Conservation (phyloP, 2,888 invertebrate genomes). For the Periphyllus acericola region DNA sequence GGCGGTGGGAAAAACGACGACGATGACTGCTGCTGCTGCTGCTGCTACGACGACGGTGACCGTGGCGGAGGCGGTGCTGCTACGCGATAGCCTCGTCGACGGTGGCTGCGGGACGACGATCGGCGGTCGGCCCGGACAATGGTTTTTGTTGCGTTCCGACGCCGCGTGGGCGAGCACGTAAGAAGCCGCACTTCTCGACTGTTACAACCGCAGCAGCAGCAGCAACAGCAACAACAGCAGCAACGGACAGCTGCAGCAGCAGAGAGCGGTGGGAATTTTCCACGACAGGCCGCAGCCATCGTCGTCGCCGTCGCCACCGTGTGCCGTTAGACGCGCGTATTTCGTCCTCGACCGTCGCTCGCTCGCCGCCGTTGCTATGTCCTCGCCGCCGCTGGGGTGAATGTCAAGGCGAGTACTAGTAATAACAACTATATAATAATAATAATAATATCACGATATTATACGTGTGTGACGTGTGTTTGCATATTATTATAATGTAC, state of each 20-base stretch:
- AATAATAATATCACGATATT: not conserved
- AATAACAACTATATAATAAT: not conserved
- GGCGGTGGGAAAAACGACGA: constrained; percentile 21
- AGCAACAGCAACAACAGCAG: no score
- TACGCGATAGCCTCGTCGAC: not conserved
- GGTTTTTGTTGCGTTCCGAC: constrained; percentile 38
- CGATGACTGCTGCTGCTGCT: not conserved
- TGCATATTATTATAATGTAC: no score
- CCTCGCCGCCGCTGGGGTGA: not conserved
- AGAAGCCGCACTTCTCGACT: not conserved
- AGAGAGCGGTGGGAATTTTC: no score
- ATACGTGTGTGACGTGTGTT: not conserved
- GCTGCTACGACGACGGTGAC: not conserved
- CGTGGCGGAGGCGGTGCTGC: constrained; percentile 2
- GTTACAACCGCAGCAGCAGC: no score
- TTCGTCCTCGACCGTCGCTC: not conserved
- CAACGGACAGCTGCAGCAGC: no score
- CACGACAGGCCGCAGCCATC: not conserved
- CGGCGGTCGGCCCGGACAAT: constrained; percentile 27
- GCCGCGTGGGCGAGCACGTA: constrained; percentile 21
- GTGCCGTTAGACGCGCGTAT: not conserved
- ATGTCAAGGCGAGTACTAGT: constrained; percentile 28
- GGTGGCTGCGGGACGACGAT: not conserved
- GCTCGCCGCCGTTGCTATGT: not conserved
- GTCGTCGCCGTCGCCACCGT: not conserved